phyloP scores from a whole-genome alignment of 2,113 vertebrate genomes.

The Pygoscelis adeliae region DNA sequence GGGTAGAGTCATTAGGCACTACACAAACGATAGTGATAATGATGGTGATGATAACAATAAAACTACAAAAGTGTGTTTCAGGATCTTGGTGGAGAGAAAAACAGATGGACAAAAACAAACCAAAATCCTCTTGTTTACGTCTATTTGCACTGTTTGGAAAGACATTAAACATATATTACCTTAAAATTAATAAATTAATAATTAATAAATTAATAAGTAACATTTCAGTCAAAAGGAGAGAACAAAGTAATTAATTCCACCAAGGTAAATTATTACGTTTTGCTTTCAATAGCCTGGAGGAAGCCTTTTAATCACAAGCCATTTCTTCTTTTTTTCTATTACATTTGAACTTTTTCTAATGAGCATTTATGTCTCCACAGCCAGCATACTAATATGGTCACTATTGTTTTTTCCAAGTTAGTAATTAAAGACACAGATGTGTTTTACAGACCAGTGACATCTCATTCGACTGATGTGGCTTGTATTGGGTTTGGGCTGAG shows the following conservation, averaged over 20 bases:
- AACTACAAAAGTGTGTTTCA: neutral
- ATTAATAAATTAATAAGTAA: constrained; percentile 11
- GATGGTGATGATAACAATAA: neutral
- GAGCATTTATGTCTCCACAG: neutral
- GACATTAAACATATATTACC: neutral
- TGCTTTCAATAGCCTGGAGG: constrained; percentile 28
- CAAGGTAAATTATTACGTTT: constrained; percentile 50
- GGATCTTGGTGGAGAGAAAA: neutral
- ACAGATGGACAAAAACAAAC: neutral
- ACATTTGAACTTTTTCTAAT: constrained; percentile 37
- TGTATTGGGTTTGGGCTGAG: neutral
- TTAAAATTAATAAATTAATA: neutral
- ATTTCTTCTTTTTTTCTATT: constrained; percentile 43
- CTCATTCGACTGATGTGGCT: neutral
- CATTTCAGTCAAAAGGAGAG: neutral
- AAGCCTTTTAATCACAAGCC: constrained; percentile 16
- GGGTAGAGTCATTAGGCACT: neutral
- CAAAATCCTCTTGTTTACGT: neutral
- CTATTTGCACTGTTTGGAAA: neutral
- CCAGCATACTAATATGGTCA: constrained; percentile 26
- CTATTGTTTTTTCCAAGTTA: constrained; percentile 26
- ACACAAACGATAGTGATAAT: neutral
- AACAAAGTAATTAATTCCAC: constrained; percentile 32
- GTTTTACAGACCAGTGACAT: constrained; percentile 15
- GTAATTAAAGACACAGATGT: constrained; percentile 56